Percentiles rank a stretch among this genome's conserved stretches.
These are phyloP conservation scores for Steinernema carpocapsae DNA, from an alignment of 2,888 invertebrate genomes.

Conservation along the genomic window DNA sequence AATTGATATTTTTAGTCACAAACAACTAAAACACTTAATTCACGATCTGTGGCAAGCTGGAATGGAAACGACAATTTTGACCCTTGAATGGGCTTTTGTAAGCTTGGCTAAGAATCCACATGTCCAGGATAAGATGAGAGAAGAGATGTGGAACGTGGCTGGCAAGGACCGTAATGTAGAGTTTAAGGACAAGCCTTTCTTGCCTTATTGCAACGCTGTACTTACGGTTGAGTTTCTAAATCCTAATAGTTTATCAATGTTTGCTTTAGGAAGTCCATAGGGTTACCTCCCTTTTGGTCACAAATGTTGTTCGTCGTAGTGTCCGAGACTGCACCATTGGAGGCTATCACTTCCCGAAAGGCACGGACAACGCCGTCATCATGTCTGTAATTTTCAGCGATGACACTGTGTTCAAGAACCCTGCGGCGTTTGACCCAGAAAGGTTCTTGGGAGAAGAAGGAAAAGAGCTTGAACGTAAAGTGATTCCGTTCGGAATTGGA, in stretches of 20 bases:
- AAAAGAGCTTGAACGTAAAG: constrained; percentile 4
- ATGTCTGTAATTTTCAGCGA: background rate
- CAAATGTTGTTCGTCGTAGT: background rate
- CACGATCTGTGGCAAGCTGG: background rate
- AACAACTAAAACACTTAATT: background rate
- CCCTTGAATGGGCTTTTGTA: background rate
- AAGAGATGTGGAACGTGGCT: background rate
- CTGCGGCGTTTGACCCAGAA: background rate
- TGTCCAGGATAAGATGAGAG: background rate
- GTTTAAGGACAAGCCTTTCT: background rate
- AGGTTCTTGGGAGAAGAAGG: background rate
- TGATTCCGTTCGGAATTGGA: constrained; percentile 14
- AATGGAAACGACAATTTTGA: constrained; percentile 5
- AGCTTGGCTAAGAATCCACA: background rate
- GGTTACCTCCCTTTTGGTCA: background rate
- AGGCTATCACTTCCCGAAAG: background rate
- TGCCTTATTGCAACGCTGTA: constrained; percentile 3
- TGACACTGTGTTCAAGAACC: background rate
- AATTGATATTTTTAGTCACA: background rate
- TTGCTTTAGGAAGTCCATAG: constrained; percentile 2
- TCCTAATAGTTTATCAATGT: background rate
- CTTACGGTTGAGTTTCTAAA: background rate
- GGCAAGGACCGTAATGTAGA: constrained; percentile 2
- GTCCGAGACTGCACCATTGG: background rate
- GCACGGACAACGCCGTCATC: constrained; percentile 2